phyloP scores from a whole-genome alignment of 2,113 vertebrate genomes.

The Bufo bufo region DNA sequence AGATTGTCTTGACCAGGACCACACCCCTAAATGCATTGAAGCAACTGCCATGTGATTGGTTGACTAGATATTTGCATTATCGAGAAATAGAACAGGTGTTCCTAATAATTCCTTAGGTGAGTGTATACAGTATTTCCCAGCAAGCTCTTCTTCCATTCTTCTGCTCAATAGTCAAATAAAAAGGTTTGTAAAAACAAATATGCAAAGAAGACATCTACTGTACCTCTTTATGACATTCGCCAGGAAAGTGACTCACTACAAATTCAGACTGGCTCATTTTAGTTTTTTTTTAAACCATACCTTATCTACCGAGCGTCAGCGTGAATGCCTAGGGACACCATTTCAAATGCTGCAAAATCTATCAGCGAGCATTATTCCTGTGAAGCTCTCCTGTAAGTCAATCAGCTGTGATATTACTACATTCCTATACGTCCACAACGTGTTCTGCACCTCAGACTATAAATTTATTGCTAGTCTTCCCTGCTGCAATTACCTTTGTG shows the following conservation, averaged over 20 bases:
- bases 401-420: conserved; percentile 14
- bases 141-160: not conserved
- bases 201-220: not conserved
- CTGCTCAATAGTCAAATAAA: not conserved
- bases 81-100: too few species aligned
- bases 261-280: conserved; percentile 13
- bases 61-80: too few species aligned
- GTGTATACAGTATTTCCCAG: not conserved
- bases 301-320: conserved; percentile 32
- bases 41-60: too few species aligned
- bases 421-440: conserved; percentile 2
- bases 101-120: too few species aligned
- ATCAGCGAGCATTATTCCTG: conserved; percentile 38
- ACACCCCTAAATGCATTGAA: too few species aligned
- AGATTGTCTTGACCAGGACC: too few species aligned
- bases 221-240: not conserved
- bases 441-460: conserved; percentile 27
- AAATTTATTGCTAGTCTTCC: conserved; percentile 22
- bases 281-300: not conserved
- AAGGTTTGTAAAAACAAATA: not conserved
- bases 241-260: not conserved
- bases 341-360: conserved; percentile 26
- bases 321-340: conserved; percentile 6
- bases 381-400: conserved; percentile 19
- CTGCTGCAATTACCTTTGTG: not conserved